These are phyloP conservation scores for Ochotona princeps DNA, from an alignment of 2,113 vertebrate genomes.

Conservation along the genomic window DNA sequence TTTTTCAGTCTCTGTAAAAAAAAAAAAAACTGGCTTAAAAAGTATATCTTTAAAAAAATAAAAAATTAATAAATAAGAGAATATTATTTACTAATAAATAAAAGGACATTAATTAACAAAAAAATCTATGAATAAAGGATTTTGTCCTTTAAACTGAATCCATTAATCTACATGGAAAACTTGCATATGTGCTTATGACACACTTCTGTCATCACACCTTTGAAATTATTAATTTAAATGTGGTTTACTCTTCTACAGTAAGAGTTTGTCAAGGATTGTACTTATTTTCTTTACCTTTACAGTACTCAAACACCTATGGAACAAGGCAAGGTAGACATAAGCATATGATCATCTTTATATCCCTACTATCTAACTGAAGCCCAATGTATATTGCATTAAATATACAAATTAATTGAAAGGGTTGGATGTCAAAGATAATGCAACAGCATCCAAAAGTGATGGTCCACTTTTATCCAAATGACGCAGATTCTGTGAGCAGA, in stretches of 20 bases:
- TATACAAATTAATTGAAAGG: not conserved
- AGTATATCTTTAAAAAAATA: not conserved
- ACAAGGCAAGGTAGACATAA: not conserved
- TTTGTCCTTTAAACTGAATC: not conserved
- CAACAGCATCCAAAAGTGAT: not conserved
- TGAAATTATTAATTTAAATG: not conserved
- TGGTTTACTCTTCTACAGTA: not conserved
- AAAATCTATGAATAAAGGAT: constrained; percentile 7
- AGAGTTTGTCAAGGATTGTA: not conserved
- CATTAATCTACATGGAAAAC: not conserved
- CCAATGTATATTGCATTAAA: not conserved
- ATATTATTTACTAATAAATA: not conserved
- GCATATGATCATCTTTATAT: not conserved
- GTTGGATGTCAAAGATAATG: not conserved
- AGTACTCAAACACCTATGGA: not conserved
- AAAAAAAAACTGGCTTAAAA: no score
- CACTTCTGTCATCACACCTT: not conserved
- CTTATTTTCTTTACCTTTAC: not conserved
- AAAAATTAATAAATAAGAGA: not conserved
- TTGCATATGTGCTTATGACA: not conserved
- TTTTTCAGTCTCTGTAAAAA: no score
- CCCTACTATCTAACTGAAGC: not conserved
- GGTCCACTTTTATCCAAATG: not conserved
- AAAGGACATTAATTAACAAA: not conserved
- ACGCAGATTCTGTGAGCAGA: not conserved